Conservation (phyloP, 2,797 vertebrate genomes). For the Aphelocoma californica region DNA sequence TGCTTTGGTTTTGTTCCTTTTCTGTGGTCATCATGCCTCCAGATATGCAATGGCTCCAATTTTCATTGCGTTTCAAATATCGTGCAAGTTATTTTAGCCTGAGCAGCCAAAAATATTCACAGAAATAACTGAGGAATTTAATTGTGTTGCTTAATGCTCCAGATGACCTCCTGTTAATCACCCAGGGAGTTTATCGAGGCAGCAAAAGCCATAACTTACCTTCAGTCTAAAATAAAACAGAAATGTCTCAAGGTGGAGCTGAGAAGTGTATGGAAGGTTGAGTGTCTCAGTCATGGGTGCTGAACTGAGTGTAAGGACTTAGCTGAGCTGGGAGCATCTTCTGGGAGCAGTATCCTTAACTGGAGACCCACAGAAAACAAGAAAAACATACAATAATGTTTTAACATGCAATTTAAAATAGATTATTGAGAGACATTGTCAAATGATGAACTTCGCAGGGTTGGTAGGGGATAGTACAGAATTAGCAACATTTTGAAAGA, state of each 20-base stretch:
- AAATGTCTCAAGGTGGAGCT: not conserved
- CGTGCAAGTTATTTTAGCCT: slow-evolving; percentile 46
- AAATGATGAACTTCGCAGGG: not conserved
- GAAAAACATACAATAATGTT: not conserved
- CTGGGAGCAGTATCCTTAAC: not conserved
- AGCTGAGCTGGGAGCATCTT: not conserved
- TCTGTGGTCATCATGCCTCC: slow-evolving; percentile 38
- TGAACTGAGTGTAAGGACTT: not conserved
- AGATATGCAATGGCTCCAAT: slow-evolving; percentile 44
- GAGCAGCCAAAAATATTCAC: slow-evolving; percentile 38
- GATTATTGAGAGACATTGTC: not conserved
- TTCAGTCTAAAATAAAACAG: not conserved
- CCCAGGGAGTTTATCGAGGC: not conserved
- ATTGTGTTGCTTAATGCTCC: not conserved
- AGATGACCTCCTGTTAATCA: slow-evolving; percentile 20
- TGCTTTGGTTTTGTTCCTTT: not conserved
- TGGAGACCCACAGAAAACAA: not conserved
- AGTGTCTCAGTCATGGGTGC: not conserved
- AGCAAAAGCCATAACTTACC: not conserved
- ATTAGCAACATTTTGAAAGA: not conserved
- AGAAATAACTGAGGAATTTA: not conserved
- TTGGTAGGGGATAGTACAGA: not conserved
- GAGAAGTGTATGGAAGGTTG: not conserved
- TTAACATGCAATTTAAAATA: not conserved
- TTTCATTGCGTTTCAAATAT: slow-evolving; percentile 56